A percentile compares a stretch with the other conserved stretches of the same genome.
phyloP scores from a whole-genome alignment of 2,113 vertebrate species.

The Tragulus kanchil region DNA sequence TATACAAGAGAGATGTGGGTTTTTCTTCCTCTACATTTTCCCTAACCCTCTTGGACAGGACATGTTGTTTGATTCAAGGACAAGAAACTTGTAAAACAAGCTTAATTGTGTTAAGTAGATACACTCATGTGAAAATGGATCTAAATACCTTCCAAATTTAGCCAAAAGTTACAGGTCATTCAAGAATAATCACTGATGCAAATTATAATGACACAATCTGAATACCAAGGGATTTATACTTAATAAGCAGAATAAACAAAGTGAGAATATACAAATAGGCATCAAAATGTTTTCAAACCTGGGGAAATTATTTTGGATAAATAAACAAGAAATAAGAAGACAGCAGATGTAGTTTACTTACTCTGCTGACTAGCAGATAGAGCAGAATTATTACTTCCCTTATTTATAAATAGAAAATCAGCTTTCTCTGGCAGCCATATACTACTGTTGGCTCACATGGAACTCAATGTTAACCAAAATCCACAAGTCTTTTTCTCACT shows the following conservation, averaged over 20 bases:
- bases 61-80: not conserved
- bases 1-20: not conserved
- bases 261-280: not conserved
- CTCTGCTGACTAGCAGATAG: not conserved
- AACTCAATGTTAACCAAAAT: not conserved
- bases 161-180: not conserved
- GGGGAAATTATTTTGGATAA: conserved; percentile 34
- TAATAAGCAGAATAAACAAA: conserved; percentile 36
- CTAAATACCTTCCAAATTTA: not conserved
- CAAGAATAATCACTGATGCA: not conserved
- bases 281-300: conserved; percentile 48
- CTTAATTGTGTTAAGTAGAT: not conserved
- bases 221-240: conserved; percentile 8
- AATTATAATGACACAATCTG: not conserved
- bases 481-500: not conserved
- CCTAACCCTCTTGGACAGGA: not conserved
- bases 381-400: not conserved
- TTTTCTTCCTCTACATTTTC: not conserved
- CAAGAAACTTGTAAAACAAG: not conserved
- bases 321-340: not conserved
- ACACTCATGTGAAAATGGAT: not conserved
- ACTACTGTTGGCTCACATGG: not conserved
- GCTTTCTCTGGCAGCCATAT: not conserved
- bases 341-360: not conserved
- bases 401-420: not conserved